Percentiles rank a stretch among this genome's conserved stretches.
These are phyloP conservation scores for Protonibea diacanthus DNA, from an alignment of 2,797 vertebrate species.

Conservation along the genomic window DNA sequence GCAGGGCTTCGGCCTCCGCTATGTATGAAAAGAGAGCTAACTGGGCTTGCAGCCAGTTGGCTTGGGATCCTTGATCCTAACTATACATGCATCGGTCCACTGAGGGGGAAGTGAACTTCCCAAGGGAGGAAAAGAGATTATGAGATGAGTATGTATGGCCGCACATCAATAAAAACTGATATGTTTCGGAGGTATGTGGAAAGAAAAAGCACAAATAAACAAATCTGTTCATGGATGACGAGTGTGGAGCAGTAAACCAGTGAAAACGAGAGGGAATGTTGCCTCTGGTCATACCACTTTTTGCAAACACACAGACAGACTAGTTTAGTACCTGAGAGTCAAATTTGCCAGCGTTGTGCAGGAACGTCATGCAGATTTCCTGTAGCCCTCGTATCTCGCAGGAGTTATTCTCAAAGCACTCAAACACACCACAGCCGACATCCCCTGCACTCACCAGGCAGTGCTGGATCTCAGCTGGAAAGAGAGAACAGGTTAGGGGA, in stretches of 20 bases:
- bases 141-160: slow-evolving; percentile 27
- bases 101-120: slow-evolving; percentile 59
- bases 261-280: slow-evolving; percentile 57
- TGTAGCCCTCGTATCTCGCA: slow-evolving; percentile 98
- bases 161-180: slow-evolving; percentile 38
- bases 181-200: slow-evolving; percentile 29
- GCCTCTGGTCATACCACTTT: slow-evolving; percentile 54
- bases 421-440: slow-evolving; percentile 98
- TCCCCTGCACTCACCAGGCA: slow-evolving; percentile 98
- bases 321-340: slow-evolving; percentile 95
- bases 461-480: slow-evolving; percentile 97
- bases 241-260: slow-evolving; percentile 41
- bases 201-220: slow-evolving; percentile 20
- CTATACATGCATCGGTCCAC: slow-evolving; percentile 64
- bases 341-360: slow-evolving; percentile 99
- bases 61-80: slow-evolving; percentile 55
- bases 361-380: slow-evolving; percentile 99
- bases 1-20: slow-evolving; percentile 65
- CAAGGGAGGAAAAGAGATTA: slow-evolving; percentile 64
- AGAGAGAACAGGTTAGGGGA: slow-evolving; percentile 73
- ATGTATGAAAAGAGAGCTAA: slow-evolving; percentile 79
- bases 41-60: slow-evolving; percentile 75
- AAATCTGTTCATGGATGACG: slow-evolving; percentile 42
- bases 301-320: slow-evolving; percentile 54
- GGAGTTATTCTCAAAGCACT: slow-evolving; percentile 99